Evolutionary conservation across 2,888 invertebrate genomes (phyloP).

Genomic region (Lithophane ornitopus): DNA sequence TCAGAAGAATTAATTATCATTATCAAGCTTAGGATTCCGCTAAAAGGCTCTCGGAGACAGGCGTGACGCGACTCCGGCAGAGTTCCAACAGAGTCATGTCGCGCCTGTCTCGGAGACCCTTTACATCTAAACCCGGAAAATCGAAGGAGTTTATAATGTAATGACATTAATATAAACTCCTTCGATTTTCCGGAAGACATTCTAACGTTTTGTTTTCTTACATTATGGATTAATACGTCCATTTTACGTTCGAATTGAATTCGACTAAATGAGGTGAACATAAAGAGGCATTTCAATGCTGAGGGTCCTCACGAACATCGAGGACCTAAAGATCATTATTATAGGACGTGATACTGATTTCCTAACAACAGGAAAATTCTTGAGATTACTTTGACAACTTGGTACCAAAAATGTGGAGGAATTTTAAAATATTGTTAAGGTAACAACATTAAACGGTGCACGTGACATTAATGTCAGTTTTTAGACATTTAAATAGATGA

Average conservation of each 20-base stretch:
- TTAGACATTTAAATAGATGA: neutral
- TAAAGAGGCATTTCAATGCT: slow-evolving; percentile 51
- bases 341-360: slow-evolving; percentile 41
- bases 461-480: neutral
- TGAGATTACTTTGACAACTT: neutral
- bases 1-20: too few relatives aligned
- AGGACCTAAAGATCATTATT: slow-evolving; percentile 40
- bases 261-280: slow-evolving; percentile 41
- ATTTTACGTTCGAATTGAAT: slow-evolving; percentile 45
- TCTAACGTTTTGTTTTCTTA: slow-evolving; percentile 27
- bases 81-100: too few relatives aligned
- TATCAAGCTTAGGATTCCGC: too few relatives aligned
- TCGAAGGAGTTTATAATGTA: too few relatives aligned
- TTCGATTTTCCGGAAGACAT: slow-evolving; percentile 1
- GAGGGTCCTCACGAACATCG: slow-evolving; percentile 43
- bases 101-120: too few relatives aligned
- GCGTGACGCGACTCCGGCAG: too few relatives aligned
- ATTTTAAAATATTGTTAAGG: neutral
- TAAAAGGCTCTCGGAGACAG: too few relatives aligned
- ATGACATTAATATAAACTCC: slow-evolving; percentile 2
- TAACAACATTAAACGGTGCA: neutral
- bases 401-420: neutral
- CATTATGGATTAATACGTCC: slow-evolving; percentile 17
- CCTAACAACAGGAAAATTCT: slow-evolving; percentile 4
- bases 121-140: neutral